These are phyloP conservation scores for Mayetiola destructor DNA, from an alignment of 2,888 invertebrate genomes.

Conservation along the genomic window DNA sequence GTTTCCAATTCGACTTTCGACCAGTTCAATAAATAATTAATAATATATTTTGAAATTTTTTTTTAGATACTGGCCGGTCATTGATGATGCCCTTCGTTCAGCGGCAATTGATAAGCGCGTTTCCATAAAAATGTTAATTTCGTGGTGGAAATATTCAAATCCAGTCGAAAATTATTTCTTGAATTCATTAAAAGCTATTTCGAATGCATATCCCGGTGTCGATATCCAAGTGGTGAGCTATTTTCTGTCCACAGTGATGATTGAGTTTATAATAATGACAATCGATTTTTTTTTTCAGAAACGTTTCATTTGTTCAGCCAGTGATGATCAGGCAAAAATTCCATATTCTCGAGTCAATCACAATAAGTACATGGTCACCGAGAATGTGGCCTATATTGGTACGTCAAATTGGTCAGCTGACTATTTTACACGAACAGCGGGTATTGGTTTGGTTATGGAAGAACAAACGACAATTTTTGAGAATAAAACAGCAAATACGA, in stretches of 20 bases:
- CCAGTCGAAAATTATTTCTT: conserved; percentile 66
- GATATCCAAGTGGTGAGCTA: conserved; percentile 64
- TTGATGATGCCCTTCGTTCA: conserved; percentile 73
- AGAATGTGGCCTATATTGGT: conserved; percentile 81
- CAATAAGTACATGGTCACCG: conserved; percentile 98
- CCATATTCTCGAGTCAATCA: conserved; percentile 88
- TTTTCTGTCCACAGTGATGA: no score
- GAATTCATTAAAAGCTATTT: conserved; percentile 56
- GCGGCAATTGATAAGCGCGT: conserved; percentile 74
- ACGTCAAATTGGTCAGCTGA: conserved; percentile 98
- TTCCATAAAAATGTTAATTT: conserved; percentile 65
- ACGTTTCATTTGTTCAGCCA: conserved; percentile 75
- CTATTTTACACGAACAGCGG: conserved; percentile 84
- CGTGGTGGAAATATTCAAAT: conserved; percentile 76
- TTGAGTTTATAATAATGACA: no score
- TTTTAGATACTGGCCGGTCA: conserved; percentile 72
- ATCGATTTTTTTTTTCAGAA: no score
- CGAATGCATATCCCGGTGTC: conserved; percentile 47
- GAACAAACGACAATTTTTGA: not conserved
- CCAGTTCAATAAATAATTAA: not conserved
- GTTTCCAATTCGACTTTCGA: no score
- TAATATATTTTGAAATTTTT: conserved; percentile 9
- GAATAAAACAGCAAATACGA: conserved; percentile 37
- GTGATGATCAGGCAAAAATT: conserved; percentile 63
- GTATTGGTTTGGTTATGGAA: conserved; percentile 56